phyloP scores from a whole-genome alignment of 35 echinoderm and acorn worm genomes.

The Apostichopus californicus region DNA sequence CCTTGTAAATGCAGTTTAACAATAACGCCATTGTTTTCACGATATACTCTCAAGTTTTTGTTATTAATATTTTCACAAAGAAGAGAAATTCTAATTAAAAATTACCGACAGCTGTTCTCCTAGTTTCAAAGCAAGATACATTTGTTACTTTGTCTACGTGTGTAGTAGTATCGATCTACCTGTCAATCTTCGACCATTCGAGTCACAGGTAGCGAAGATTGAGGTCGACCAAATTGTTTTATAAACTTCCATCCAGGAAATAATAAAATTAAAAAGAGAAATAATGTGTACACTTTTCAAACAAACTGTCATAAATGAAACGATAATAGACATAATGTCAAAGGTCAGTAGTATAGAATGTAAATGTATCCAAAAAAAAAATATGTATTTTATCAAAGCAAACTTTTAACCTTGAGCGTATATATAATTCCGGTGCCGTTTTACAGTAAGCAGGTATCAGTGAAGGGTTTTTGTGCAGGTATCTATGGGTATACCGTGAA shows the following conservation, averaged over 20 bases:
- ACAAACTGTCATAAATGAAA: not conserved
- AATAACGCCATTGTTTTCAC: not conserved
- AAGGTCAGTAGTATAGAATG: not conserved
- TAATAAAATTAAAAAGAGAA: not conserved
- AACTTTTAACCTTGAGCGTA: no score
- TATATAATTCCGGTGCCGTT: no score
- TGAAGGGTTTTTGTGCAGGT: no score
- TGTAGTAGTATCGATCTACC: not conserved
- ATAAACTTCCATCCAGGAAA: no score
- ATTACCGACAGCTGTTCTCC: not conserved
- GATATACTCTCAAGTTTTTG: not conserved
- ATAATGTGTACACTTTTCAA: not conserved
- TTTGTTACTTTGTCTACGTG: not conserved
- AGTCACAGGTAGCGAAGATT: not conserved
- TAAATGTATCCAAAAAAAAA: no score
- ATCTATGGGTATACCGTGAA: no score
- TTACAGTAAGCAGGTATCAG: no score
- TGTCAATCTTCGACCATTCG: not conserved
- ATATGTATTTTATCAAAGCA: no score
- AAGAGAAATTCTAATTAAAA: not conserved
- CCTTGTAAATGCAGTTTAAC: constrained; percentile 3
- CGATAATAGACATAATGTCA: not conserved
- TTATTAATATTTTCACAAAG: not conserved
- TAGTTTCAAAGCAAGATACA: not conserved
- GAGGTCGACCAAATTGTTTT: not conserved